Evolutionary conservation across 1,140 invertebrate genomes (phyloP), one percentile per base, ranked within the genome.

Genomic region (Nautilus pompilius): DNA sequence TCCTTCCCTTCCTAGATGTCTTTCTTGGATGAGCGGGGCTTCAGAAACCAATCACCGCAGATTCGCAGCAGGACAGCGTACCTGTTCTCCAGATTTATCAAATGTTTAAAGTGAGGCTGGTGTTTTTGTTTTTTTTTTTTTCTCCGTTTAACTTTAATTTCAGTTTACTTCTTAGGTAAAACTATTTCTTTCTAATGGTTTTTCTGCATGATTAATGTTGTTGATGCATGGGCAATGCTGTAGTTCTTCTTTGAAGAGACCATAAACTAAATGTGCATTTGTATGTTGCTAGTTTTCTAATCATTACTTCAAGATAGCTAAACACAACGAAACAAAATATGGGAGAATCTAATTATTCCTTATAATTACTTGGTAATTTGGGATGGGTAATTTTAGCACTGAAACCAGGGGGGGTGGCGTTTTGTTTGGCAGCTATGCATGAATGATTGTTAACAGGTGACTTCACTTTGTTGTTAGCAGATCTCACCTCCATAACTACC

Each of bases 51-150:
- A 5, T 78, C 73, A 51, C 66, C 78, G 4, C 84, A 84, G 72
- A 83, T 87, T 5, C 71, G 85, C 30, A 86, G 85, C 63, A 70
- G 86, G 51, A 79, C 80, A 28, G 78, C 84, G 17, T 87, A 87
- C 73, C 72, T 87, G 1, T 87, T 87, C 71, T 85, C 85, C 13
- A 75, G 85, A 57, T 86, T 87, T 72, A 79, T 87, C 46, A 85
- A 86, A 68, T 79, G 79, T 41, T 71, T 86, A 33, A 84, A 82
- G 84, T 85, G 79, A 79, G 78, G 71, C 15, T 15, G 24, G 24
- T 49, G 28, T 29, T 22, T 28, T 36, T 26, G 53, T 20, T 49
- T 49, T 49, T 49, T 10, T n/a, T n/a, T n/a, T n/a, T n/a, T n/a
- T n/a, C n/a, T n/a, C n/a, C n/a, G n/a, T n/a, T n/a, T n/a, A n/a